Evolutionary conservation across 2,888 invertebrate genomes (phyloP), one percentile per base, ranked within the genome.

Genomic region (Notodromas monacha): DNA sequence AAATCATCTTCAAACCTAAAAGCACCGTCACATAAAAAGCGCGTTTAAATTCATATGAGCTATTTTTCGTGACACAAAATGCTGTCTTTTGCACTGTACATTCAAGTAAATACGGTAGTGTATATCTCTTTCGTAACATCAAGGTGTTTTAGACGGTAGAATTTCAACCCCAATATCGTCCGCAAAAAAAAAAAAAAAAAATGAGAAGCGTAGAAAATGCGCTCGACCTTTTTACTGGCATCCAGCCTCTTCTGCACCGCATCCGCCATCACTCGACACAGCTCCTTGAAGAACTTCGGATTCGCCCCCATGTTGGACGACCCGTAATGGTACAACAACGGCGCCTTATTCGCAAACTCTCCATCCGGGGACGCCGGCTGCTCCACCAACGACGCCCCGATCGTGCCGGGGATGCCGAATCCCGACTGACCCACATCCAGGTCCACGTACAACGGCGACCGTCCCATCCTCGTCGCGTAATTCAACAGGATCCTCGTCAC

Each of bases 401-500:
- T 61, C 14, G 77, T 77, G 6, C 86, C 86, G 1, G 86, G 81
- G 36, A 86, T 66, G 26, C 79, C 69, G 34, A 86, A 70, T 34
- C 68, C 63, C 0, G 81, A 79, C 50, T 92, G 89, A 0, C 86
- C 92, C 1, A 86, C 73, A 55, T 96, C 92, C 16, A 92, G 51
- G 44, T 96, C 92, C 0, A 86, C 81, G 49, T 65, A 77, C 33
- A 92, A 67, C 0, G 92, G 92, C 13, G 51, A 45, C 26, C 56
- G 39, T 2, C 52, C 54, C 56, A 77, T 64, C 36, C 92, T 56
- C 0, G 86, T 86, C 0, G 79, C 86, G 48, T 92, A 96, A 51
- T 96, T 96, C 1, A 89, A 54, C 4, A 96, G 54, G 37, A 96
- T 61, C 36, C 69, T 58, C 33, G 70, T 68, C 2, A 96, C 49